phyloP scores from a whole-genome alignment of 2,113 vertebrate species.

The Coreoperca whiteheadi region DNA sequence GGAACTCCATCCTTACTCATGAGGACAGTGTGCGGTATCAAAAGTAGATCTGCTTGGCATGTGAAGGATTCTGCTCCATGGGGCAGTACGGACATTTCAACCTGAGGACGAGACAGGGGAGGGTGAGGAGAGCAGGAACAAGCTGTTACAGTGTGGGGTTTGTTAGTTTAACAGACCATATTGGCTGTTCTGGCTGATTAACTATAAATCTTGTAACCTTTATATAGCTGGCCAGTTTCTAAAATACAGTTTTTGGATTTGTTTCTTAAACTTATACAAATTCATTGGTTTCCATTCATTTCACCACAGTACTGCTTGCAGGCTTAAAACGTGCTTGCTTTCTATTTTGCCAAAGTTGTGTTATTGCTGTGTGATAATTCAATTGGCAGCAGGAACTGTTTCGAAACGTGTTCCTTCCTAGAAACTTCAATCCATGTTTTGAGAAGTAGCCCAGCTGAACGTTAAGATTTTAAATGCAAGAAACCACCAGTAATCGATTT shows the following conservation, averaged over 20 bases:
- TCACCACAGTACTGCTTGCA: neutral
- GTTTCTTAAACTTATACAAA: neutral
- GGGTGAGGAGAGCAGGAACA: constrained; percentile 1
- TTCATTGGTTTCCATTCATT: neutral
- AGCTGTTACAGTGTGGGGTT: neutral
- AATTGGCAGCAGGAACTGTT: neutral
- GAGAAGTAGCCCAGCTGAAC: neutral
- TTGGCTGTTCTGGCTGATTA: neutral
- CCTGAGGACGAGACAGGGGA: constrained; percentile 72
- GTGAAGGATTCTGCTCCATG: constrained; percentile 93
- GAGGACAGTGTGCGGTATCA: constrained; percentile 78
- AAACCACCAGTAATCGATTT: neutral
- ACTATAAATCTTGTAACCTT: neutral
- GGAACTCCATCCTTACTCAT: constrained; percentile 69
- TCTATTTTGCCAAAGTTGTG: no score
- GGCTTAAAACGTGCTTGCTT: neutral
- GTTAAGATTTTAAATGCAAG: neutral
- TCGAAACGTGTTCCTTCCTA: neutral
- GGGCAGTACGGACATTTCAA: constrained; percentile 94
- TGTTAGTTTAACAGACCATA: no score
- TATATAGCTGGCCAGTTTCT: neutral
- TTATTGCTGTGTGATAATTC: neutral
- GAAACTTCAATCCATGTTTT: neutral
- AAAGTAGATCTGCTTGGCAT: constrained; percentile 93
- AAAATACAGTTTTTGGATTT: neutral